phyloP scores from a whole-genome alignment of 2,797 vertebrate species.

The Babyrousa celebensis region DNA sequence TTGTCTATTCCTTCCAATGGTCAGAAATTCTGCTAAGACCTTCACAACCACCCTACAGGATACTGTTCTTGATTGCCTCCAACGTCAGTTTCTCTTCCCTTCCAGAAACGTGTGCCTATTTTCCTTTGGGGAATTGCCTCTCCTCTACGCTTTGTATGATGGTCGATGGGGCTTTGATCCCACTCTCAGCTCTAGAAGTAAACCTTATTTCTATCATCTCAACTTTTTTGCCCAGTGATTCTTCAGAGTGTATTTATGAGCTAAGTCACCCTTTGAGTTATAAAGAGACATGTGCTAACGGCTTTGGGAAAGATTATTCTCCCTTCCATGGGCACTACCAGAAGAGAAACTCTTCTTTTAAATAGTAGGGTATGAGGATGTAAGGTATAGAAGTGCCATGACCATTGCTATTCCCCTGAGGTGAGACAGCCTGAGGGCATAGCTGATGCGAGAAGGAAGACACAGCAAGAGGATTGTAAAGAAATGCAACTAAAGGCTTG shows the following conservation, averaged over 20 bases:
- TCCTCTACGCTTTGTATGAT: neutral
- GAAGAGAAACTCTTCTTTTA: neutral
- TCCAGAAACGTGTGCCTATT: neutral
- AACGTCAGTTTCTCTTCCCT: neutral
- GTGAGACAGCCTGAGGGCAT: neutral
- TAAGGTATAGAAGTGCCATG: neutral
- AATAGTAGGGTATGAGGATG: neutral
- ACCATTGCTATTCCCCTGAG: neutral
- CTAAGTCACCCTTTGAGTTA: neutral
- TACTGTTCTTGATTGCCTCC: neutral
- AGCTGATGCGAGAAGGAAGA: neutral
- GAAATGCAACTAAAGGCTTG: neutral
- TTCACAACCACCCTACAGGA: neutral
- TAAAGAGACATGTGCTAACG: slow-evolving; percentile 3
- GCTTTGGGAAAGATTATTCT: slow-evolving; percentile 47
- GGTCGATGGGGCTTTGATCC: neutral
- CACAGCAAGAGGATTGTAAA: neutral
- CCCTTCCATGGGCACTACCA: neutral
- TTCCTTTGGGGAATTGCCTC: neutral
- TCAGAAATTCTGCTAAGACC: neutral
- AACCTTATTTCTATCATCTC: neutral
- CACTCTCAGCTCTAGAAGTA: neutral
- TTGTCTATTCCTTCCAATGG: neutral
- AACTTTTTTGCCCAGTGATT: neutral
- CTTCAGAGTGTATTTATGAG: neutral